Conservation (phyloP, 2,797 vertebrate genomes). For the Hemitrygon akajei region DNA sequence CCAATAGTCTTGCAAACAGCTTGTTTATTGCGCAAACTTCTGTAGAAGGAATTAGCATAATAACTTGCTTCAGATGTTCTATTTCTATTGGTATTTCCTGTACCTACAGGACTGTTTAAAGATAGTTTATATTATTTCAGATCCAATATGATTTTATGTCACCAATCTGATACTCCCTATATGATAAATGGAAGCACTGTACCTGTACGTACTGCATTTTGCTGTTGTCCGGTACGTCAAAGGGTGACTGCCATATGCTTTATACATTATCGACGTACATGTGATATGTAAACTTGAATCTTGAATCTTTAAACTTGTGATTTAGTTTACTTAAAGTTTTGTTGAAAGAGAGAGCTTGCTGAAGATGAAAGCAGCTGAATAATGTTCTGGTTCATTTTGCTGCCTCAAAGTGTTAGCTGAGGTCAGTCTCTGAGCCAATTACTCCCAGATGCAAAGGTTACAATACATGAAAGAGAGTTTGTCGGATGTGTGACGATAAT, state of each 20-base stretch:
- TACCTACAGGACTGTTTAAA: background rate
- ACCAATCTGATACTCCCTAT: background rate
- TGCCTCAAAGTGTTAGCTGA: background rate
- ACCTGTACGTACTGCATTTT: background rate
- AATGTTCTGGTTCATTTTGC: background rate
- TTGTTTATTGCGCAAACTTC: background rate
- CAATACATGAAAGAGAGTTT: background rate
- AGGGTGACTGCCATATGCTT: background rate
- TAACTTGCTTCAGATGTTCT: background rate
- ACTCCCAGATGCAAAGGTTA: background rate
- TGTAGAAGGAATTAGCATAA: background rate
- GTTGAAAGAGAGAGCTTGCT: background rate
- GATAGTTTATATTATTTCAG: background rate
- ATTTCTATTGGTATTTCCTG: background rate
- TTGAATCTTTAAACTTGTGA: background rate
- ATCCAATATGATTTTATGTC: background rate
- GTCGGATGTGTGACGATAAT: background rate
- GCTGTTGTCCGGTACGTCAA: too few species aligned
- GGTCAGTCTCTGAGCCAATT: background rate
- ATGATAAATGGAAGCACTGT: too few species aligned
- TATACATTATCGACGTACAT: too few species aligned
- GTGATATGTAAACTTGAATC: too few species aligned
- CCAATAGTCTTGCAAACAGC: constrained; percentile 32
- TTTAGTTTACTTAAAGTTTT: background rate
- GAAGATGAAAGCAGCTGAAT: background rate